A percentile compares a stretch with the other conserved stretches of the same genome.
phyloP scores from a whole-genome alignment of 1,140 invertebrate species.

The Pogonomyrmex californicus region DNA sequence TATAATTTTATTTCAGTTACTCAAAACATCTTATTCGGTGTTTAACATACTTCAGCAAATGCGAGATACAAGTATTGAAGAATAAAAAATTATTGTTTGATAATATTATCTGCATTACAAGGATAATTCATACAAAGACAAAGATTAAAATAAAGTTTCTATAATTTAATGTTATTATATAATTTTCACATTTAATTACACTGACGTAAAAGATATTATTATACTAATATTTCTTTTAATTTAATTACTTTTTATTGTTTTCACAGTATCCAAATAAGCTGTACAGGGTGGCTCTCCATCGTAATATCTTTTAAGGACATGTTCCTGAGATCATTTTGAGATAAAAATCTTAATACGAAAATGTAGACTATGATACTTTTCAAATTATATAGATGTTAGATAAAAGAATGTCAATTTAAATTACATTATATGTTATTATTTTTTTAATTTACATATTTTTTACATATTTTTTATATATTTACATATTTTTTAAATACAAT shows the following conservation, averaged over 20 bases:
- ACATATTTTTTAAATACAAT: background rate
- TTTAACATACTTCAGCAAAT: constrained; percentile 61
- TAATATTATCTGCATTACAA: background rate
- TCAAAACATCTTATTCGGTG: constrained; percentile 67
- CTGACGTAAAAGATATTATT: too few species aligned
- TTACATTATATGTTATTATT: background rate
- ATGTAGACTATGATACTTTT: too few species aligned
- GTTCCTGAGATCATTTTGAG: too few species aligned
- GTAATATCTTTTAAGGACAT: background rate
- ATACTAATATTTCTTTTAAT: background rate
- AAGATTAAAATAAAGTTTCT: constrained; percentile 19
- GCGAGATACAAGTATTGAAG: background rate
- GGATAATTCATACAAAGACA: background rate
- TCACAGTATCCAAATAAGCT: background rate
- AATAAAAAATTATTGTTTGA: background rate
- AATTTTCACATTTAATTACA: too few species aligned
- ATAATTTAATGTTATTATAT: background rate
- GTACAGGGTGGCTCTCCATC: too few species aligned
- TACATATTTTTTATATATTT: background rate
- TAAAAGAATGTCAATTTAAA: background rate
- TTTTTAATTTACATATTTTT: background rate
- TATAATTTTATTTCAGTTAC: constrained; percentile 37
- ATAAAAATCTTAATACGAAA: background rate
- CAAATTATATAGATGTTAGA: background rate
- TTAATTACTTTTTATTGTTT: constrained; percentile 1